Evolutionary conservation across 2,113 vertebrate genomes (phyloP).

Genomic region (Leucoraja erinaceus): DNA sequence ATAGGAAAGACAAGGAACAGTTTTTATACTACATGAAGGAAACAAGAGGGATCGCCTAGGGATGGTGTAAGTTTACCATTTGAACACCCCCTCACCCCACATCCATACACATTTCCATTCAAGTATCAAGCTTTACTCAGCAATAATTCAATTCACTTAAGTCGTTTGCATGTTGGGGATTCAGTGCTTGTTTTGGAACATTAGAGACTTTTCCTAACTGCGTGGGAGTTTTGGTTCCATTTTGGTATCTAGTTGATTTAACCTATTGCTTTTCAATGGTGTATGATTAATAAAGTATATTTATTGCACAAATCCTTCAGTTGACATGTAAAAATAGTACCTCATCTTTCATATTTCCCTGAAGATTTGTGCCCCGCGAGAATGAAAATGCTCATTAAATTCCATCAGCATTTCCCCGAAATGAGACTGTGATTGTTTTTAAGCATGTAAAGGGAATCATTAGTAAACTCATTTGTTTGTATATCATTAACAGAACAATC

Average conservation of each 20-base stretch:
- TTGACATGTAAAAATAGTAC: constrained; percentile 75
- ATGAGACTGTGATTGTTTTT: constrained; percentile 84
- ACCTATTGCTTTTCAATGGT: constrained; percentile 48
- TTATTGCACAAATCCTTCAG: constrained; percentile 73
- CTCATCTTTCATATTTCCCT: constrained; percentile 73
- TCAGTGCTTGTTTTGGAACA: background rate
- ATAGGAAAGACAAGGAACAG: constrained; percentile 62
- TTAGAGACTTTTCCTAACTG: background rate
- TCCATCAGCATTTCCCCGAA: constrained; percentile 65
- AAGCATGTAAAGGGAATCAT: constrained; percentile 67
- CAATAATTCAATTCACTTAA: background rate
- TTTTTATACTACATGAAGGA: constrained; percentile 61
- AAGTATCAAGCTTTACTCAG: background rate
- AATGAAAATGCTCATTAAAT: constrained; percentile 86
- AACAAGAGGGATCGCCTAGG: constrained; percentile 54
- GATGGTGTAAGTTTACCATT: constrained; percentile 60
- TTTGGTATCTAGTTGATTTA: constrained; percentile 41
- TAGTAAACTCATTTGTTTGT: constrained; percentile 84
- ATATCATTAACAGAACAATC: constrained; percentile 91
- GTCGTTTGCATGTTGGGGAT: constrained; percentile 3
- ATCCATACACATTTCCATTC: background rate
- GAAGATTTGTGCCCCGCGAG: constrained; percentile 73
- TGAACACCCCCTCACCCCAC: background rate
- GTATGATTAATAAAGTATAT: constrained; percentile 81
- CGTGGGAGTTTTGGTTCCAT: background rate